phyloP scores from a whole-genome alignment of 2,797 vertebrate species.

The Emydoidea blandingii region DNA sequence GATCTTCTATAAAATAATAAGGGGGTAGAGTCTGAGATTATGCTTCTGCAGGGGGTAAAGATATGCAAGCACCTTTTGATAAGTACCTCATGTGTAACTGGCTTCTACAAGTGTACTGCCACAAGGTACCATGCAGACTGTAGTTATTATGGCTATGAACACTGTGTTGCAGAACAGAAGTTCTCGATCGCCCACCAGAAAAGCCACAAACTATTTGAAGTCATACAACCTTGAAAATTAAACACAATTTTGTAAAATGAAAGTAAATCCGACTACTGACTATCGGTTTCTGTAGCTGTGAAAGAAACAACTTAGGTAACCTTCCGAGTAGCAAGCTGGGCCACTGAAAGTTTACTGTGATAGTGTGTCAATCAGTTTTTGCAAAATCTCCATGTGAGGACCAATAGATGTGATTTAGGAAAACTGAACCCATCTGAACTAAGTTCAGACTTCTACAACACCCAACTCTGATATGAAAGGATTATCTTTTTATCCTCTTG shows the following conservation, averaged over 20 bases:
- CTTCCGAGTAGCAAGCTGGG: accelerated
- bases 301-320: background rate
- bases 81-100: too few species aligned
- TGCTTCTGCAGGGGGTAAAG: background rate
- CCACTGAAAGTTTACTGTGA: accelerated
- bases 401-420: background rate
- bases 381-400: too few species aligned
- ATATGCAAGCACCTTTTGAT: too few species aligned
- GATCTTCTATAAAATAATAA: background rate
- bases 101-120: too few species aligned
- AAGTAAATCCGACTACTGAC: background rate
- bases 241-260: background rate
- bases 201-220: background rate
- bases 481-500: background rate
- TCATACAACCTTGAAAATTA: background rate
- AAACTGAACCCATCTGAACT: background rate
- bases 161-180: background rate
- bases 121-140: background rate
- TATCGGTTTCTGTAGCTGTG: background rate
- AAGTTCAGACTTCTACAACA: background rate
- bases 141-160: too few species aligned
- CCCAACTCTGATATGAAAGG: background rate
- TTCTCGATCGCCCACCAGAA: too few species aligned
- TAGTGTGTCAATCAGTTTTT: accelerated
- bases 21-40: too few species aligned